Percentiles rank a stretch among this genome's conserved stretches.
phyloP scores from a whole-genome alignment of 2,113 vertebrate species.

The Geococcyx californianus region DNA sequence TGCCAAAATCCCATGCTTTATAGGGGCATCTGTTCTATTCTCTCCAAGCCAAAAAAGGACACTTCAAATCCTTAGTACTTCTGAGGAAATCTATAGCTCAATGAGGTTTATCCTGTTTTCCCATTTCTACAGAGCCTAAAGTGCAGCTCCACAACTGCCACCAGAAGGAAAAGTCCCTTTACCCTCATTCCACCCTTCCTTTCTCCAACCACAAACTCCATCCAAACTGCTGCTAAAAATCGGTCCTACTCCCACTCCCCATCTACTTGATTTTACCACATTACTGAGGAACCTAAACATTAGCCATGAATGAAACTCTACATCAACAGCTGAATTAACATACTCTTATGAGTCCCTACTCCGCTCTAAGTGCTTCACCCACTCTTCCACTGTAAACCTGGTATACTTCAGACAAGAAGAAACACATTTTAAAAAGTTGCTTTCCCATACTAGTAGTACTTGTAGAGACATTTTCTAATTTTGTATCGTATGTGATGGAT shows the following conservation, averaged over 20 bases:
- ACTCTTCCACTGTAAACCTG: neutral
- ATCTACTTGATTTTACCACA: neutral
- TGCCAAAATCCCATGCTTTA: slow-evolving; percentile 65
- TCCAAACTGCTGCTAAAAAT: neutral
- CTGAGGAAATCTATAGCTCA: slow-evolving; percentile 6
- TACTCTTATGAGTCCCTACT: neutral
- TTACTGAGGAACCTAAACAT: neutral
- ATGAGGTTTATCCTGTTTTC: neutral
- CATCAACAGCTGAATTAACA: neutral
- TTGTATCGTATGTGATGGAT: neutral
- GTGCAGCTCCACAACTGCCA: neutral
- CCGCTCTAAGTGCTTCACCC: neutral
- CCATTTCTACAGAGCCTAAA: neutral
- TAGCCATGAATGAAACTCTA: neutral
- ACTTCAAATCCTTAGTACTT: slow-evolving; percentile 35
- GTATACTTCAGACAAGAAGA: neutral
- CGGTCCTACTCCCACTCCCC: neutral
- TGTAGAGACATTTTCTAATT: neutral
- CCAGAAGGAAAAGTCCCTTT: neutral
- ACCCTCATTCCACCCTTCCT: neutral
- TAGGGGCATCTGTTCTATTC: slow-evolving; percentile 50
- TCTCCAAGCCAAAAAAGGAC: slow-evolving; percentile 64
- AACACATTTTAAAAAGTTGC: neutral
- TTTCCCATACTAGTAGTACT: neutral
- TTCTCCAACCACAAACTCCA: neutral